A percentile compares a stretch with the other conserved stretches of the same genome.
These are phyloP conservation scores for Villa cingulata DNA, from an alignment of 2,888 invertebrate species.

Conservation along the genomic window DNA sequence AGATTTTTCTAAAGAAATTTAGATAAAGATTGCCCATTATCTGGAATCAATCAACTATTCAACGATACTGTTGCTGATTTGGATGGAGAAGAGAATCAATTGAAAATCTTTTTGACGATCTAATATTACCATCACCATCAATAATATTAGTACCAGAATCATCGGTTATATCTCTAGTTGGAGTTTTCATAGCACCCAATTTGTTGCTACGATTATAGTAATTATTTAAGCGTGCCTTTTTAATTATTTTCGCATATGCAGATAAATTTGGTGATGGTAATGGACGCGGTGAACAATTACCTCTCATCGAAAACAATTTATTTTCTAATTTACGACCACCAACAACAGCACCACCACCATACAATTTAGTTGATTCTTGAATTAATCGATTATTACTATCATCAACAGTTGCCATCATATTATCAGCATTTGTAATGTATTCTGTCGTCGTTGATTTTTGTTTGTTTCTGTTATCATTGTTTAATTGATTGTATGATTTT, in stretches of 20 bases:
- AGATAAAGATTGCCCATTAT: no score
- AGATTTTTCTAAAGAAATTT: no score
- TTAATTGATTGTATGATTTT: no score
- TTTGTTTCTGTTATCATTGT: background rate
- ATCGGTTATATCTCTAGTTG: background rate
- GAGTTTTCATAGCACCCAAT: background rate
- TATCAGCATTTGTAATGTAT: background rate
- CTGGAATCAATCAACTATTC: no score
- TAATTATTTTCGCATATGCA: background rate
- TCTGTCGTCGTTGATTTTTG: background rate
- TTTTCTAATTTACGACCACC: background rate
- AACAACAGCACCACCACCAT: background rate
- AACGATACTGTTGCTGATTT: no score
- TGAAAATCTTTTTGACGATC: conserved; percentile 37
- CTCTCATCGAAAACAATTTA: background rate
- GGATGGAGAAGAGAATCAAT: conserved; percentile 33
- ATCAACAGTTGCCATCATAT: background rate
- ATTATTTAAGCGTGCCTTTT: background rate
- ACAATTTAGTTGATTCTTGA: background rate
- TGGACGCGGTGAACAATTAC: background rate
- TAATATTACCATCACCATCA: conserved; percentile 33
- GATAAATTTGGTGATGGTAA: background rate
- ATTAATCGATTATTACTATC: background rate
- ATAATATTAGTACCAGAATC: background rate
- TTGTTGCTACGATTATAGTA: background rate